Percentiles rank a stretch among this genome's conserved stretches.
Conservation (phyloP, 2,797 vertebrate genomes). For the Prunella strophiata region DNA sequence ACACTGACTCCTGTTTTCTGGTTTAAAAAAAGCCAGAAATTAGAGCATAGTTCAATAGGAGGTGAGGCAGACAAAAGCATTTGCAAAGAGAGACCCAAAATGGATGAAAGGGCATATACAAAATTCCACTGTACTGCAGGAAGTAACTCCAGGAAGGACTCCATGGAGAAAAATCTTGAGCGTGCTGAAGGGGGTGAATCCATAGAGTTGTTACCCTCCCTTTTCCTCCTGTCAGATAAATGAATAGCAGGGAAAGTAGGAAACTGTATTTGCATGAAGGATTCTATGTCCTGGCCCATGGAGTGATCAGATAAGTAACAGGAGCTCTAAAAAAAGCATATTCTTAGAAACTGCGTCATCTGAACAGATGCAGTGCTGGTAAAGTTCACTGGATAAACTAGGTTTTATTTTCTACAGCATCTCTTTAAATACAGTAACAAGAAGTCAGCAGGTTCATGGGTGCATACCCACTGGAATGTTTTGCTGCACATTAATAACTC, state of each 20-base stretch:
- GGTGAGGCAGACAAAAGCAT: background rate
- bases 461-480: slow-evolving; percentile 41
- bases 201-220: background rate
- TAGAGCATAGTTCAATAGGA: background rate
- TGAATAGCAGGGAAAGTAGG: background rate
- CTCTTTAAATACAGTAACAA: slow-evolving; percentile 55
- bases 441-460: slow-evolving; percentile 52
- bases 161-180: background rate
- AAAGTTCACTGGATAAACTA: slow-evolving; percentile 35
- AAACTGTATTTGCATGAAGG: background rate
- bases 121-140: background rate
- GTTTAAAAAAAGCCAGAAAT: background rate
- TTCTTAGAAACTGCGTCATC: slow-evolving; percentile 47
- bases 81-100: background rate
- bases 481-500: slow-evolving; percentile 43
- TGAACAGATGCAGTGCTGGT: slow-evolving; percentile 45
- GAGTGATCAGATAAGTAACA: slow-evolving; percentile 14
- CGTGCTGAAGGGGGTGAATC: background rate
- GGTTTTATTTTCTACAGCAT: slow-evolving; percentile 51
- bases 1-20: background rate
- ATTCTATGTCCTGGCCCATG: background rate
- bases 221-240: background rate
- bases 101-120: background rate
- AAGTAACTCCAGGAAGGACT: background rate
- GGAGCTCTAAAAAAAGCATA: slow-evolving; percentile 12